phyloP scores from a whole-genome alignment of 2,888 invertebrate species.

The Acleris laterana region DNA sequence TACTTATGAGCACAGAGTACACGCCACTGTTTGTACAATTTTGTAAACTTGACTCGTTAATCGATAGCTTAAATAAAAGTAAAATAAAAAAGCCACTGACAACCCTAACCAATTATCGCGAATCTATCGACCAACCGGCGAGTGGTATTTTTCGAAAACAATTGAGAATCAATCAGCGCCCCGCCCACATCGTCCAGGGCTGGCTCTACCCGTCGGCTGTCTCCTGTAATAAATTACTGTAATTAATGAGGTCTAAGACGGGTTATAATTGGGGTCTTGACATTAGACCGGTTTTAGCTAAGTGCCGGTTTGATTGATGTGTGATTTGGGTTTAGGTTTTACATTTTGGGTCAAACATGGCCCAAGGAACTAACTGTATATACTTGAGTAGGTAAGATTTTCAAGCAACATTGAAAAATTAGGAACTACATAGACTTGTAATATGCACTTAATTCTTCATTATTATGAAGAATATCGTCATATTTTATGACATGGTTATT shows the following conservation, averaged over 20 bases:
- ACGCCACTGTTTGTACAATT: too few species aligned
- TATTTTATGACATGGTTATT: too few species aligned
- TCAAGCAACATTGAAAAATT: too few species aligned
- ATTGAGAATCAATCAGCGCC: constrained; percentile 30
- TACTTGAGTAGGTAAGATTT: too few species aligned
- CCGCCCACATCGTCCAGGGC: constrained; percentile 24
- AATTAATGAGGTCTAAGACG: constrained; percentile 30
- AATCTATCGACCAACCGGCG: constrained; percentile 16
- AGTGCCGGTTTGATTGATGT: constrained; percentile 11
- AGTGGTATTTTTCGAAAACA: constrained; percentile 27
- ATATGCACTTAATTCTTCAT: too few species aligned
- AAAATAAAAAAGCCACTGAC: not conserved
- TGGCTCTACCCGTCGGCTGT: constrained; percentile 17
- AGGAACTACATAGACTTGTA: too few species aligned
- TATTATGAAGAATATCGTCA: too few species aligned
- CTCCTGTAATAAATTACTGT: constrained; percentile 31
- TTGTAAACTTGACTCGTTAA: too few species aligned
- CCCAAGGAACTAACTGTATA: too few species aligned
- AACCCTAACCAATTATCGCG: constrained; percentile 15
- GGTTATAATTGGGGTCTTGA: constrained; percentile 23
- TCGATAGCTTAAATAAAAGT: too few species aligned
- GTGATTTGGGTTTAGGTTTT: not conserved
- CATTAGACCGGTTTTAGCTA: constrained; percentile 20
- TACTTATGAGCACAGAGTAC: too few species aligned
- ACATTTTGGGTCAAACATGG: too few species aligned